These are phyloP conservation scores for Pelagia noctiluca DNA, from an alignment of 30 jellyfish, hydroid and myxozoan genomes.

Conservation along the genomic window DNA sequence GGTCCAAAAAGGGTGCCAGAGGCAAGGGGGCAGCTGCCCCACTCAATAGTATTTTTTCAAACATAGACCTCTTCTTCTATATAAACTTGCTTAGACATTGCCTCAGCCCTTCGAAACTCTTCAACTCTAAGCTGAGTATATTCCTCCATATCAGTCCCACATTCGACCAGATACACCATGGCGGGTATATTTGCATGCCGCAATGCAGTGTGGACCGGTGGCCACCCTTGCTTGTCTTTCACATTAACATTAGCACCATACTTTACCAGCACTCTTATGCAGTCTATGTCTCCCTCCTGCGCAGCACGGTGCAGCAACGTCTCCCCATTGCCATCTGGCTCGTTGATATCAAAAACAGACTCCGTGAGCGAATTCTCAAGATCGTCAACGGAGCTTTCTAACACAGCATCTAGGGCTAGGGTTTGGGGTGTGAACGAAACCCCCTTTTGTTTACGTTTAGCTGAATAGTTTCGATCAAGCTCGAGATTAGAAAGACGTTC, in stretches of 20 bases:
- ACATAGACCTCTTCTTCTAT: slow-evolving; percentile 75
- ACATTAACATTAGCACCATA: slow-evolving; percentile 62
- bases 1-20: too few species aligned
- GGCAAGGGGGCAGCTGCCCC: too few species aligned
- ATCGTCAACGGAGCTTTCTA: slow-evolving; percentile 48
- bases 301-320: slow-evolving; percentile 76
- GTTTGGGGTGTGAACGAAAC: slow-evolving; percentile 71
- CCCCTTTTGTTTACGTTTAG: slow-evolving; percentile 48
- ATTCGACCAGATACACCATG: slow-evolving; percentile 67
- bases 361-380: slow-evolving; percentile 28
- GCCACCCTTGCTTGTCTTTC: slow-evolving; percentile 71
- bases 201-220: slow-evolving; percentile 66
- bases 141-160: slow-evolving; percentile 71
- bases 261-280: slow-evolving; percentile 51
- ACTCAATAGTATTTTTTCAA: too few species aligned
- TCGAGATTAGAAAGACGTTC: slow-evolving; percentile 48
- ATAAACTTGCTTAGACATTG: slow-evolving; percentile 47
- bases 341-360: slow-evolving; percentile 34
- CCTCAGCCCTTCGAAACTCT: slow-evolving; percentile 30
- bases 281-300: slow-evolving; percentile 66
- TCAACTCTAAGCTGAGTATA: slow-evolving; percentile 55
- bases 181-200: slow-evolving; percentile 55
- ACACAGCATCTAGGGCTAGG: slow-evolving; percentile 61
- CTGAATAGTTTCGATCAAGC: slow-evolving; percentile 10
- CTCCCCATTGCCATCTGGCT: slow-evolving; percentile 53